Evolutionary conservation across 2,797 vertebrate species (phyloP).

Genomic region (Nyctibius grandis): DNA sequence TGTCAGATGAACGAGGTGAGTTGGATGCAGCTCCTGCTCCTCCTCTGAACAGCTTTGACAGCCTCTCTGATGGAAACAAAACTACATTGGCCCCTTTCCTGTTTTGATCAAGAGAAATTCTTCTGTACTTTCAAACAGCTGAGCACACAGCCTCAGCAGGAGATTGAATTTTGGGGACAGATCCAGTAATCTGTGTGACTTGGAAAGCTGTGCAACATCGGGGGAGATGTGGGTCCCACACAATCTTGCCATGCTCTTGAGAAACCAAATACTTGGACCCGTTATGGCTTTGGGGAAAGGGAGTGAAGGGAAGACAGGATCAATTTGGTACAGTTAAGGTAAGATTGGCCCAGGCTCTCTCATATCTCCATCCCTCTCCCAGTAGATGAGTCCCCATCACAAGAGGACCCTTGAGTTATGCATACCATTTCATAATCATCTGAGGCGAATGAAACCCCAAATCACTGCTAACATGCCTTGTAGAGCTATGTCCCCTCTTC

Average conservation of each 20-base stretch:
- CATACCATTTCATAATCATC: rapidly evolving
- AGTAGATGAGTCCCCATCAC: background rate
- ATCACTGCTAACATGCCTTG: background rate
- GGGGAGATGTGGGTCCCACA: background rate
- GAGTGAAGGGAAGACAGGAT: background rate
- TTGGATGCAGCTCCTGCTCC: background rate
- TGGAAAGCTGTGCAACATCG: background rate
- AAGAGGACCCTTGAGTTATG: background rate
- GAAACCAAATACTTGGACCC: background rate
- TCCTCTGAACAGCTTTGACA: background rate
- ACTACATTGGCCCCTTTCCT: background rate
- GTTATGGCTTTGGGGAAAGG: background rate
- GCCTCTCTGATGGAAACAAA: background rate
- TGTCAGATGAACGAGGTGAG: rapidly evolving
- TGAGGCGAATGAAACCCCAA: background rate
- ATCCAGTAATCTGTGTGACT: background rate
- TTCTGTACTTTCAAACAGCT: background rate
- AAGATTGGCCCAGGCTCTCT: background rate
- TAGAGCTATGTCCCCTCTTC: background rate
- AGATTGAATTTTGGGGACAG: background rate
- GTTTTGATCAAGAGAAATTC: background rate
- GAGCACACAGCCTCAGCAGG: background rate
- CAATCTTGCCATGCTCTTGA: background rate
- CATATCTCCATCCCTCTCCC: background rate
- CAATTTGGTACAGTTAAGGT: background rate